Conservation (phyloP, 2,113 vertebrate genomes). For the Limanda limanda region DNA sequence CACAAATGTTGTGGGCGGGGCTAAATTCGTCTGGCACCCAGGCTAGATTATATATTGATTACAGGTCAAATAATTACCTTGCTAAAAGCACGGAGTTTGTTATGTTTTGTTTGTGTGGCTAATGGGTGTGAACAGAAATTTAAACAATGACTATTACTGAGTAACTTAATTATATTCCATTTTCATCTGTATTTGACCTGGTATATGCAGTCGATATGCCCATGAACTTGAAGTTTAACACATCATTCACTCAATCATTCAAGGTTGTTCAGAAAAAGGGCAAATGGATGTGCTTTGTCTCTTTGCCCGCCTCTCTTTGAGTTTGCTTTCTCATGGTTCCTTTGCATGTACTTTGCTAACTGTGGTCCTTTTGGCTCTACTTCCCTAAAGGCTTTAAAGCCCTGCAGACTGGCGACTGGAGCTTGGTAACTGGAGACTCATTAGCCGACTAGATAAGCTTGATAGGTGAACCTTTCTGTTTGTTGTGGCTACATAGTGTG, state of each 20-base stretch:
- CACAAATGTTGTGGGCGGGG: no score
- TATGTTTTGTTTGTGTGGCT: not conserved
- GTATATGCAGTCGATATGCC: not conserved
- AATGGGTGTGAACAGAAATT: not conserved
- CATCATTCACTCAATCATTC: not conserved
- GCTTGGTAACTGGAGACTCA: constrained; percentile 74
- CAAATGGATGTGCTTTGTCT: constrained; percentile 19
- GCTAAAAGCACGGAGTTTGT: not conserved
- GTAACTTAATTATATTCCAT: not conserved
- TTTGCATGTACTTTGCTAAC: constrained; percentile 66
- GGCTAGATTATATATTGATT: no score
- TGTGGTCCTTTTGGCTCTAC: constrained; percentile 54
- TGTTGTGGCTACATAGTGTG: constrained; percentile 68
- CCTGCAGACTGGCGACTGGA: constrained; percentile 57
- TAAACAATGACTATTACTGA: not conserved
- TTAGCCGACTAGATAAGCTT: constrained; percentile 62
- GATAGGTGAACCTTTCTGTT: constrained; percentile 52
- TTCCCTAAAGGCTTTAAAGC: constrained; percentile 67
- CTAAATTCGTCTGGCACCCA: no score
- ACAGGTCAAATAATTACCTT: no score
- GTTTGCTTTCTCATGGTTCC: constrained; percentile 57
- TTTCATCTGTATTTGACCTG: not conserved
- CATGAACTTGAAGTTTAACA: not conserved
- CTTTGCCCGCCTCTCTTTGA: constrained; percentile 28
- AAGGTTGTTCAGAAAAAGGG: constrained; percentile 23